Conservation (phyloP, 2,888 invertebrate genomes). For the Platycheirus albimanus region DNA sequence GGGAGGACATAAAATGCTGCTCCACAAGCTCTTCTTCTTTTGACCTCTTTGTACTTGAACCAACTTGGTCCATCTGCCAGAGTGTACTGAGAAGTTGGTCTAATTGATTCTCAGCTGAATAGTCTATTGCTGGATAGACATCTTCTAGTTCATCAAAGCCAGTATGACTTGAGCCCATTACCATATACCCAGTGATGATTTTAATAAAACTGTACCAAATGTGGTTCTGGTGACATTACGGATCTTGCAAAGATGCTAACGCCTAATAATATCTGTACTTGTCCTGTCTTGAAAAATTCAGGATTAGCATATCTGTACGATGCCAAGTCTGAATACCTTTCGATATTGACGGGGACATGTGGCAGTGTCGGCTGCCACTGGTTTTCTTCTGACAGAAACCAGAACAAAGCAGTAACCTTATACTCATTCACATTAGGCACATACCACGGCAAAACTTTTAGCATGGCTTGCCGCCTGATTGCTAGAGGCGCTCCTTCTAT, state of each 20-base stretch:
- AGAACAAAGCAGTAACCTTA: not conserved
- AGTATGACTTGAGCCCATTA: not conserved
- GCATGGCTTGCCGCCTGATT: not conserved
- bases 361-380: not conserved
- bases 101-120: no score
- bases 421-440: not conserved
- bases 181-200: constrained; percentile 1
- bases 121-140: no score
- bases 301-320: constrained; percentile 3
- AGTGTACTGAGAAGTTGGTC: no score
- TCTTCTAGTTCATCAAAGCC: no score
- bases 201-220: not conserved
- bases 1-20: not conserved
- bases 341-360: not conserved
- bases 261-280: not conserved
- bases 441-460: constrained; percentile 10
- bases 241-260: not conserved
- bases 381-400: constrained; percentile 26
- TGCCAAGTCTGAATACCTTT: not conserved
- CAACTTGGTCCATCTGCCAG: not conserved
- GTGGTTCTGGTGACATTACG: not conserved
- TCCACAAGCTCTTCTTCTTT: not conserved
- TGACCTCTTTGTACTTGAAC: not conserved
- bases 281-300: not conserved
- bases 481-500: not conserved